A percentile compares a stretch with the other conserved stretches of the same genome.
Evolutionary conservation across 2,113 vertebrate genomes (phyloP).

Genomic region (Tricholaema leucomelas): DNA sequence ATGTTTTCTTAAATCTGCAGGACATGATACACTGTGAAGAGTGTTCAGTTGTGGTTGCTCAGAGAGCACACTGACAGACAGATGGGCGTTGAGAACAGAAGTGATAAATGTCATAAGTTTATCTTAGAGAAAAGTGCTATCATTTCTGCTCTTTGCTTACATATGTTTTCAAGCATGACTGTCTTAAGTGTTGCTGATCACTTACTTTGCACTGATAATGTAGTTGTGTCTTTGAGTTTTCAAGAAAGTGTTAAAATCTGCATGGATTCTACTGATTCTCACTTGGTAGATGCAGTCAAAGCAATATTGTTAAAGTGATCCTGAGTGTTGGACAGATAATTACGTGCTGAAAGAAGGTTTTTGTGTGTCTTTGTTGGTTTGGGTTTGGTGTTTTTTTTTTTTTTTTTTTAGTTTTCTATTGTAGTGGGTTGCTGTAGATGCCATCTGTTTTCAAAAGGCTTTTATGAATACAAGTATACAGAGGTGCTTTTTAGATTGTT

Average conservation of each 20-base stretch:
- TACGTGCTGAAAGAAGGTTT: background rate
- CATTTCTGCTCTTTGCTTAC: constrained; percentile 23
- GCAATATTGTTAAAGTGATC: background rate
- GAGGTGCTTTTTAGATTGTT: background rate
- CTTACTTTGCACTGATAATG: background rate
- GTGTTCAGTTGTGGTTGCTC: background rate
- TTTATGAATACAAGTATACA: background rate
- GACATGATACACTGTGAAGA: background rate
- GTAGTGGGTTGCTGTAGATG: background rate
- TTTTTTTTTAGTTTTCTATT: background rate
- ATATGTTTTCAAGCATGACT: constrained; percentile 29
- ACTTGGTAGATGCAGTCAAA: background rate
- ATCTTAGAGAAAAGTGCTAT: constrained; percentile 26
- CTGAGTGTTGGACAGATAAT: background rate
- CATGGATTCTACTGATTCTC: background rate
- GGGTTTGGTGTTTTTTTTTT: background rate
- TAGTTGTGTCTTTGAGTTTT: background rate
- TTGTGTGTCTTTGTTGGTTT: background rate
- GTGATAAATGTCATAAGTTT: constrained; percentile 31
- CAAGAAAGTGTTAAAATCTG: background rate
- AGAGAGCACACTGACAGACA: constrained; percentile 15
- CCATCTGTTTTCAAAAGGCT: background rate
- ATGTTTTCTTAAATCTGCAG: background rate
- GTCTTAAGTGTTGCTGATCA: background rate
- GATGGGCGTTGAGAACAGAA: constrained; percentile 40